Conservation (phyloP, 92 coral and sea anemone species). For the Epizoanthus fatuus region DNA sequence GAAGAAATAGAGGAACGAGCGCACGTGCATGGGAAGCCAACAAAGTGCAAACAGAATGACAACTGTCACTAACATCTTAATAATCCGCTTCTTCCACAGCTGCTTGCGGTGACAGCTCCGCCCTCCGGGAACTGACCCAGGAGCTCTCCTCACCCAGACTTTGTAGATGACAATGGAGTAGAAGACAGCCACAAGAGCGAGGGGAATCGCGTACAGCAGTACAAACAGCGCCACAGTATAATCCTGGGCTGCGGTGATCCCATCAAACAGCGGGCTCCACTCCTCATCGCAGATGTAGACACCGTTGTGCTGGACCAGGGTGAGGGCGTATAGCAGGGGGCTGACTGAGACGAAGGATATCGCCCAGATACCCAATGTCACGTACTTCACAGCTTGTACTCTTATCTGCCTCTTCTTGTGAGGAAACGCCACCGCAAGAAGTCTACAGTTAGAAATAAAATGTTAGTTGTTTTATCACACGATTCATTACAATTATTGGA, state of each 20-base stretch:
- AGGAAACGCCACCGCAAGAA: constrained; percentile 29
- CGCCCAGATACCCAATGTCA: constrained; percentile 12
- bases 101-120: neutral
- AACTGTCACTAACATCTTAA: constrained; percentile 23
- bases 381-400: constrained; percentile 20
- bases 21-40: constrained; percentile 50
- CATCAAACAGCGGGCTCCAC: constrained; percentile 40
- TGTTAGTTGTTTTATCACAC: neutral
- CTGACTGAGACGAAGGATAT: constrained; percentile 22
- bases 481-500: neutral
- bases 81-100: constrained; percentile 38
- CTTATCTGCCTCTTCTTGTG: constrained; percentile 33
- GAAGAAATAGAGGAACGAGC: constrained; percentile 42
- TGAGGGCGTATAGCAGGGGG: constrained; percentile 31
- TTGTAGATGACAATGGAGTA: constrained; percentile 32
- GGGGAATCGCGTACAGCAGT: constrained; percentile 15
- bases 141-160: constrained; percentile 28
- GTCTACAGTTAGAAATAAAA: neutral
- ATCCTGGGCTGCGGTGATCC: constrained; percentile 21
- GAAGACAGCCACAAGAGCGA: constrained; percentile 10
- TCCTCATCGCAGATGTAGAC: constrained; percentile 28
- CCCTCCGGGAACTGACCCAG: neutral
- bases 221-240: constrained; percentile 31
- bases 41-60: constrained; percentile 29
- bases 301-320: neutral